Percentiles rank a stretch among this genome's conserved stretches.
Evolutionary conservation across 64 coral and sea anemone species (phyloP).

Genomic region (Montipora cactus): DNA sequence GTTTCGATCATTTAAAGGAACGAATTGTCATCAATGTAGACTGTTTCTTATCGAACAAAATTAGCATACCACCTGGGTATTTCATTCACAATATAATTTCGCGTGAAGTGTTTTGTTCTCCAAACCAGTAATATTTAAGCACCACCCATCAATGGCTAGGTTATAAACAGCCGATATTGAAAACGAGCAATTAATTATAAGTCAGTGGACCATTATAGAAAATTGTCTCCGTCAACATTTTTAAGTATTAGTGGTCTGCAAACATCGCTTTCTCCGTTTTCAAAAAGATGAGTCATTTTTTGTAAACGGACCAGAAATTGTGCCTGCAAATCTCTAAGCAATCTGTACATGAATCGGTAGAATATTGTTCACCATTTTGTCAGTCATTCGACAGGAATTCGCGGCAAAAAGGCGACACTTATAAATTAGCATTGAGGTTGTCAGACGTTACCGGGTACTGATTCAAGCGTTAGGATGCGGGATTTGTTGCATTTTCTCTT

Average conservation of each 20-base stretch:
- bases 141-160: not conserved
- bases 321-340: no score
- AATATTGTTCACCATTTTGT: no score
- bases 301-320: no score
- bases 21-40: not conserved
- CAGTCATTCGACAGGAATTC: no score
- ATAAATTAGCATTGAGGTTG: no score
- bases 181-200: conserved; percentile 5
- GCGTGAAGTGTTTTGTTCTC: not conserved
- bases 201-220: not conserved
- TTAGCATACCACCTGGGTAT: conserved; percentile 9
- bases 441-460: no score
- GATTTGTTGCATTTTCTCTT: no score
- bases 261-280: not conserved
- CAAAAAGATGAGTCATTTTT: no score
- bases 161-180: conserved; percentile 1
- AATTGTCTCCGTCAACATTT: not conserved
- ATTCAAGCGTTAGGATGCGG: no score
- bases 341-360: no score
- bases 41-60: not conserved
- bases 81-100: not conserved
- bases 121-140: not conserved
- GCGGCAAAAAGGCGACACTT: no score
- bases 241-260: not conserved
- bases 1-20: not conserved